Evolutionary conservation across 2,888 invertebrate genomes (phyloP).

Genomic region (Lithophane ornitopus): DNA sequence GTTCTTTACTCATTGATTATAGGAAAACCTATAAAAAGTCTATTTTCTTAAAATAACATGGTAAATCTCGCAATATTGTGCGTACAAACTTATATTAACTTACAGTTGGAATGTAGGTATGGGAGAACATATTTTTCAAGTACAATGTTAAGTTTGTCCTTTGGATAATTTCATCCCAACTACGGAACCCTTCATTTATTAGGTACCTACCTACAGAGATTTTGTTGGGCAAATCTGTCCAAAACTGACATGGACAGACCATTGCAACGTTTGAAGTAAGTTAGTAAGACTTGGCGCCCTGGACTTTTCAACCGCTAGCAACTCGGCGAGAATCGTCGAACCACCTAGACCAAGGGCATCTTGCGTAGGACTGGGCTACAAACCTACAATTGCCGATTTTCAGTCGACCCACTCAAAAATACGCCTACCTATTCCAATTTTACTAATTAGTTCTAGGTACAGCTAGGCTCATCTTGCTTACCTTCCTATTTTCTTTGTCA

Average conservation of each 20-base stretch:
- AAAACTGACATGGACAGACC: not conserved
- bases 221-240: not conserved
- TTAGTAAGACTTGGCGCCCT: not conserved
- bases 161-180: no score
- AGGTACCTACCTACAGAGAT: not conserved
- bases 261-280: not conserved
- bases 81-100: no score
- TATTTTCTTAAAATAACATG: no score
- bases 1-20: no score
- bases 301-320: not conserved
- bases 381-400: not conserved
- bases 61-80: no score
- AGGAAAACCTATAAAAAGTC: no score
- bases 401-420: not conserved
- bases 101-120: no score
- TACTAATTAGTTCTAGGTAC: not conserved
- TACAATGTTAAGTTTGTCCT: no score
- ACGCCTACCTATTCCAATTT: not conserved
- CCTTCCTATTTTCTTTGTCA: not conserved
- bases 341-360: not conserved
- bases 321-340: not conserved
- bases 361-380: not conserved
- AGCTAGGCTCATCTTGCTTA: not conserved
- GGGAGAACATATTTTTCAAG: no score
- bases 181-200: no score